Conservation (phyloP, 2,888 invertebrate genomes). For the Tiphia femorata region DNA sequence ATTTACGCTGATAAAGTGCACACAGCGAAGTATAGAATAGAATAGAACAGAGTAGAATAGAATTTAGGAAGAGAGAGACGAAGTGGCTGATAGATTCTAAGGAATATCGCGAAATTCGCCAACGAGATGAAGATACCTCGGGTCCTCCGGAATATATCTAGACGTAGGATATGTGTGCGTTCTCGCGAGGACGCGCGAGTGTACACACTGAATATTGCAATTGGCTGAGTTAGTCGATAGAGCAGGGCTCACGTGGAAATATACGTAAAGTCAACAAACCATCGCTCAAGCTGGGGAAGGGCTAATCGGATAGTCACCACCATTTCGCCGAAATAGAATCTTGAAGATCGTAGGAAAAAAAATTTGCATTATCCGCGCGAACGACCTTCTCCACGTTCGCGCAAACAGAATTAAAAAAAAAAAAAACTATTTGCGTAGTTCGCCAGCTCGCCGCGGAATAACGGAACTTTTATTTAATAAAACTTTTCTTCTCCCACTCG, state of each 20-base stretch:
- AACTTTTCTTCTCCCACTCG: no score
- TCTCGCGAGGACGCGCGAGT: slow-evolving; percentile 32
- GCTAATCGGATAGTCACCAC: slow-evolving; percentile 47
- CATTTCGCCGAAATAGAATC: slow-evolving; percentile 37
- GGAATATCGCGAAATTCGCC: slow-evolving; percentile 21
- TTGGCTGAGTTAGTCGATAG: slow-evolving; percentile 45
- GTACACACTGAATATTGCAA: slow-evolving; percentile 49
- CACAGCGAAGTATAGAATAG: no score
- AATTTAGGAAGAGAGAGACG: no score
- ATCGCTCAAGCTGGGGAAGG: slow-evolving; percentile 53
- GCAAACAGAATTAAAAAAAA: no score
- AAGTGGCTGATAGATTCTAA: slow-evolving; percentile 25
- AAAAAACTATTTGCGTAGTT: no score
- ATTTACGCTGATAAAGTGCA: slow-evolving; percentile 1
- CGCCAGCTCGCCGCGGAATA: no score
- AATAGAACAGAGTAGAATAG: no score
- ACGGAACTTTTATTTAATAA: no score
- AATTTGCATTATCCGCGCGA: no score
- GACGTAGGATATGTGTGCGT: slow-evolving; percentile 34
- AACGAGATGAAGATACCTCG: slow-evolving; percentile 37
- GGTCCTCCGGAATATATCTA: no score
- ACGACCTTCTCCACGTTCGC: no score
- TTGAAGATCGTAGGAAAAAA: no score
- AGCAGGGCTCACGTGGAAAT: slow-evolving; percentile 43
- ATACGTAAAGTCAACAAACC: slow-evolving; percentile 55